Evolutionary conservation across 2,888 invertebrate genomes (phyloP), one percentile per base, ranked within the genome.

Genomic region (Drosophila kuntzei): DNA sequence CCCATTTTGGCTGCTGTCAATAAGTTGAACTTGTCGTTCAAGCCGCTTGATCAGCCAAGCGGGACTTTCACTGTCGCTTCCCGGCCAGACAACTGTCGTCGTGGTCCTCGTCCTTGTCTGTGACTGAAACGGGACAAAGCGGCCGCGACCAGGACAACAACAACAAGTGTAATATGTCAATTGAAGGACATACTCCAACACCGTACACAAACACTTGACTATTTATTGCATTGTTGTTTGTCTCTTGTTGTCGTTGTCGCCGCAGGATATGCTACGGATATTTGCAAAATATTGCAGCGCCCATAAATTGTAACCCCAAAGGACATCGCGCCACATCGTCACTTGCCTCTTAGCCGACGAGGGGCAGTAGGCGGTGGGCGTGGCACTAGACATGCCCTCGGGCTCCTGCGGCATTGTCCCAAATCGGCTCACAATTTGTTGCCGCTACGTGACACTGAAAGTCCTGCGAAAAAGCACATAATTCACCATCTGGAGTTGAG

Each of bases 201-300:
- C 62, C 47, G 53, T 27, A 41, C 25, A 41, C 58, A 29, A 64
- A 58, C 82, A 80, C 84, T 80, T 71, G 76, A 76, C 70, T 87
- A 83, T 87, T 83, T 87, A 83, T 83, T 83, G 83, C 87, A 87
- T 67, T 84, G 70, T 82, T 82, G 85, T 80, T 82, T 78, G 79
- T 75, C 66, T 71, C 64, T 34, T 51, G 27, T 58, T 36, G 47
- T 58, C 47, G 16, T 50, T 76, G 79, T 68, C 73, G 73, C 85
- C 88, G 75, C 88, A 87, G 85, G 85, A 87, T 86, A 85, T 83
- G 75, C 86, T 73, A 80, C 66, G 83, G 87, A 80, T 85, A 83
- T 87, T 87, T 87, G 83, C 88, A 86, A 87, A 80, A 85, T 85
- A 85, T 87, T 87, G 85, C 88, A 83, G 75, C 79, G 77, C 77